Evolutionary conservation across 2,797 vertebrate species (phyloP), one percentile per base, ranked within the genome.

Genomic region (Streptopelia turtur): DNA sequence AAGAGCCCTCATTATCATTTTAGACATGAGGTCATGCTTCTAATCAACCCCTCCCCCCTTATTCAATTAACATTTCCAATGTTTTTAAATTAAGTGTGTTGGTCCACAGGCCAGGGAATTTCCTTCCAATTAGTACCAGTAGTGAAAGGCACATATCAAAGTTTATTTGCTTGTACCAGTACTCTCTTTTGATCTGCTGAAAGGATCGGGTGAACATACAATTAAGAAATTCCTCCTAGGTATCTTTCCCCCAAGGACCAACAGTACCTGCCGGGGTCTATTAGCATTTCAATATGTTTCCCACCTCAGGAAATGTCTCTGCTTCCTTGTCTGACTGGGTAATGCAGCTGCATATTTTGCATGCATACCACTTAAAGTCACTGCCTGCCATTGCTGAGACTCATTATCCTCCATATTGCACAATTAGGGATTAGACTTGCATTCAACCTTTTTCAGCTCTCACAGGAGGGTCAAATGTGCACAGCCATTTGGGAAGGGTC

Each of bases 191-290:
- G 95, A 97, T 96, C 91, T 95, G 43, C 81, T 89, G 87, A 93
- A 96, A 94, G 66, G 86, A 96, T 91, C 77, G 95, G 69, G 78
- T 74, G 94, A 95, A 95, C 72, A 71, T 43, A 95, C 93, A 96
- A 97, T 97, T 97, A 97, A 96, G 90, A 95, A 97, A 91, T 94
- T 94, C 94, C 93, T 95, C 53, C 78, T 93, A 91, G 94, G 81
- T 95, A 81, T 93, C 85, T 88, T 94, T 89, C 39, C 89, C 85
- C 92, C 80, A 93, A 94, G 92, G 95, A 90, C 56, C 63, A 83
- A 35, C 84, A 90, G 70, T 96, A 96, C 87, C 90, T 96, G 94
- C 83, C 0, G 52, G 93, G 90, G 18, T 91, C 85, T 89, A 96
- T 97, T 96, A 97, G 89, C 95, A 95, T 95, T 95, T 96, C 94